Evolutionary conservation across 2,113 vertebrate species (phyloP).

Genomic region (Mandrillus leucophaeus): DNA sequence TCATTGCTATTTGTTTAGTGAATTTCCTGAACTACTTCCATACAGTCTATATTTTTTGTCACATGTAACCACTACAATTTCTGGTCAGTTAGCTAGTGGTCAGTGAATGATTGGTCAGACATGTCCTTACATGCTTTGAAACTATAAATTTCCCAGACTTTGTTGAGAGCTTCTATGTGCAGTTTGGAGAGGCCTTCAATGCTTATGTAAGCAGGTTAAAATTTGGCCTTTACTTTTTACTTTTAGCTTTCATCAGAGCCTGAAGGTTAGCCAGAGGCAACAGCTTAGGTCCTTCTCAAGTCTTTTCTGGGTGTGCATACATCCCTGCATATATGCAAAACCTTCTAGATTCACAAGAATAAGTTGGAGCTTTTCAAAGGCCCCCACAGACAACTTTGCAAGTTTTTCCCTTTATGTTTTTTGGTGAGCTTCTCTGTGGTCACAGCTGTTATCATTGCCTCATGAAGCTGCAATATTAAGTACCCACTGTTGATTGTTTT

Average conservation of each 20-base stretch:
- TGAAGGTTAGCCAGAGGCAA: background rate
- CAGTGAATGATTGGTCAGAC: background rate
- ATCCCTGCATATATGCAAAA: background rate
- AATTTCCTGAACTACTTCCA: background rate
- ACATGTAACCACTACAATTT: background rate
- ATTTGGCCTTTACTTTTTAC: background rate
- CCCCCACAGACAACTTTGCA: background rate
- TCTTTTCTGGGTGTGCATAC: background rate
- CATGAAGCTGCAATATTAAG: background rate
- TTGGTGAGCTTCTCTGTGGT: background rate
- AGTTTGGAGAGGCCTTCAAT: background rate
- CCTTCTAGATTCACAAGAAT: background rate
- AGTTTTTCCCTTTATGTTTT: background rate
- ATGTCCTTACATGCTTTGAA: background rate
- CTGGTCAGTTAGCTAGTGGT: background rate
- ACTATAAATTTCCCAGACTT: background rate
- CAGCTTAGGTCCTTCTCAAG: background rate
- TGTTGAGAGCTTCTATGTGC: background rate
- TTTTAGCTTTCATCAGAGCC: background rate
- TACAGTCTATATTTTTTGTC: background rate
- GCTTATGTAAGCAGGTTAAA: background rate
- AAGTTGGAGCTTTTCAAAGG: background rate
- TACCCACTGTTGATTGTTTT: background rate
- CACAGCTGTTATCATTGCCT: background rate
- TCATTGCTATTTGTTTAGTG: background rate